Conservation (phyloP, 2,113 vertebrate genomes). For the Sphaerodactylus townsendi region DNA sequence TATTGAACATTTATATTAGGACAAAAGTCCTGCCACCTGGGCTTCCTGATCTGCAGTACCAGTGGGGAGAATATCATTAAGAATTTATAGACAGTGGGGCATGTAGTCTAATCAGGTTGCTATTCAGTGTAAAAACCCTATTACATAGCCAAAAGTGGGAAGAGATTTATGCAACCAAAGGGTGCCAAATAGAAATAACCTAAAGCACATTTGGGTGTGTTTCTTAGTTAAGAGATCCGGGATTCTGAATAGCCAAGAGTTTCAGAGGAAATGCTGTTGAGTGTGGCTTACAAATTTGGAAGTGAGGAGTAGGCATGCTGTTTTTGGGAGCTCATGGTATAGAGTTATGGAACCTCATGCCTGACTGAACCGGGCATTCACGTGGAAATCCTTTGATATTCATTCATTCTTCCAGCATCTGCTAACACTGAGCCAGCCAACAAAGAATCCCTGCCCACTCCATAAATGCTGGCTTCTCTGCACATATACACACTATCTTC, state of each 20-base stretch:
- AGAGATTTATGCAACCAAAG: not conserved
- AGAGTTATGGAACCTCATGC: not conserved
- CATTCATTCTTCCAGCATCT: not conserved
- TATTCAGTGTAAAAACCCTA: not conserved
- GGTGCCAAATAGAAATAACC: not conserved
- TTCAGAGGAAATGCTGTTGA: not conserved
- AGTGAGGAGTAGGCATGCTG: not conserved
- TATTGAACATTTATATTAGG: not conserved
- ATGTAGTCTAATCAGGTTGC: not conserved
- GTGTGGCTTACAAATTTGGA: not conserved
- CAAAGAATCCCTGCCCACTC: not conserved
- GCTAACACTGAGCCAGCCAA: not conserved
- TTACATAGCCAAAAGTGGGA: not conserved
- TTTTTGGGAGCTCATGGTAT: not conserved
- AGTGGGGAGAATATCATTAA: not conserved
- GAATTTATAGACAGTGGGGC: not conserved
- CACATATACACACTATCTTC: not conserved
- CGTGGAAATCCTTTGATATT: not conserved
- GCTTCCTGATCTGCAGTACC: not conserved
- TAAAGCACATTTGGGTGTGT: not conserved
- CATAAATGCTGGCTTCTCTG: not conserved
- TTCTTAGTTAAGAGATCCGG: not conserved
- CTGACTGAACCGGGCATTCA: not conserved
- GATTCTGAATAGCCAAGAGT: not conserved
- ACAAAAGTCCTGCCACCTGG: not conserved